Evolutionary conservation across 2,797 vertebrate genomes (phyloP).

Genomic region (Poeciliopsis presidionis): DNA sequence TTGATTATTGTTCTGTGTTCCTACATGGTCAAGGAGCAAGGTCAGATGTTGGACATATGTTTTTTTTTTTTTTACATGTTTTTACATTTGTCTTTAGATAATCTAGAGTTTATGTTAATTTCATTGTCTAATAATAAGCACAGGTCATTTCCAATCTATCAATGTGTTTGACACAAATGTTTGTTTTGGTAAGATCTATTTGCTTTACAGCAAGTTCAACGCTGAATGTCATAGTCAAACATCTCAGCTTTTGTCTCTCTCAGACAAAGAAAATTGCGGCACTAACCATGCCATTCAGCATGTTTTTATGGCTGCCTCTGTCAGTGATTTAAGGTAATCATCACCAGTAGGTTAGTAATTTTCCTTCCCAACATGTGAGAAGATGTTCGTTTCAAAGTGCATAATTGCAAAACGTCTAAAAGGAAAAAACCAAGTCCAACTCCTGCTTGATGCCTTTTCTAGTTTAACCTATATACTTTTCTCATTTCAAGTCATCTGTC

Average conservation of each 20-base stretch:
- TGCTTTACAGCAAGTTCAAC: background rate
- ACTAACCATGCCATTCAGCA: background rate
- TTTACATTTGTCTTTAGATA: background rate
- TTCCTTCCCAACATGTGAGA: background rate
- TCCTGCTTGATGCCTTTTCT: background rate
- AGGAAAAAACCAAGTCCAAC: background rate
- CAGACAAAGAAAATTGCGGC: background rate
- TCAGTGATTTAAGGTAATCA: background rate
- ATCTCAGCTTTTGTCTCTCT: background rate
- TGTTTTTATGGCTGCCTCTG: background rate
- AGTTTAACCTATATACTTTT: background rate
- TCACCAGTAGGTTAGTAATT: background rate
- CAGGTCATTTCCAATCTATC: background rate
- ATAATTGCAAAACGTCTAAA: background rate
- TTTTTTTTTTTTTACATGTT: background rate
- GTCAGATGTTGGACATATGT: background rate
- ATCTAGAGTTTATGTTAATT: background rate
- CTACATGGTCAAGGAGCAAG: background rate
- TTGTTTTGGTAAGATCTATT: background rate
- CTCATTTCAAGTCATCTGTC: background rate
- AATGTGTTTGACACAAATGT: background rate
- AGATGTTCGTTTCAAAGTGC: background rate
- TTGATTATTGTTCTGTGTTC: background rate
- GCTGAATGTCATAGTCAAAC: background rate
- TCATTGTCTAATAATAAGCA: background rate